Evolutionary conservation across 2,797 vertebrate genomes (phyloP), one percentile per base, ranked within the genome.

Genomic region (Neostethus bicornis): DNA sequence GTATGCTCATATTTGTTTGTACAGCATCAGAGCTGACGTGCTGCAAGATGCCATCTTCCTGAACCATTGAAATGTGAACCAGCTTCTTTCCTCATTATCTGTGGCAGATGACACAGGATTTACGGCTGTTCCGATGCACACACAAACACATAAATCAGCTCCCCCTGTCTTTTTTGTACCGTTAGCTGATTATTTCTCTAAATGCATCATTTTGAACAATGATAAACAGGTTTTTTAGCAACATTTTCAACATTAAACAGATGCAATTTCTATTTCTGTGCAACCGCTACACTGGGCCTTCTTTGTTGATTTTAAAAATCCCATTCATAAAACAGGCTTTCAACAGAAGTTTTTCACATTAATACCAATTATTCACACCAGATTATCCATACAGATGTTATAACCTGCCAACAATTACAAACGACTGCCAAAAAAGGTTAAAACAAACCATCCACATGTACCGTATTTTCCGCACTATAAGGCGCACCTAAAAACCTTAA

Each of bases 21-120:
- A 52, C 46, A 52, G 61, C 63, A 75, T 72, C 52, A 68, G 75
- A 76, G 65, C 49, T 35, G 58, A 62, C 42, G 28, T 80, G 65
- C 77, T 85, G 81, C 69, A 82, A 83, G 73, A 75, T 79, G 79
- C 75, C 61, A 76, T 83, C 73, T 79, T 65, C 68, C 82, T 62
- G 71, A 63, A 62, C 64, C 63, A 55, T 85, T 73, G 81, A 89
- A 90, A 91, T 87, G 76, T 80, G 86, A 90, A 86, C 83, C 89
- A 90, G 88, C 84, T 87, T 84, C 52, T 57, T 46, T 41, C 56
- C 77, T 62, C 73, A 66, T 81, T 73, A 73, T 65, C 72, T 55
- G 47, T 43, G 66, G 53, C 61, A 68, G 69, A 88, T 86, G 88
- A 89, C 78, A 91, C 75, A 75, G 75, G 26, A 34, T 54, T 71